phyloP scores from a whole-genome alignment of 37 sponge, comb jelly and placozoan species.

The Spongilla lacustris region DNA sequence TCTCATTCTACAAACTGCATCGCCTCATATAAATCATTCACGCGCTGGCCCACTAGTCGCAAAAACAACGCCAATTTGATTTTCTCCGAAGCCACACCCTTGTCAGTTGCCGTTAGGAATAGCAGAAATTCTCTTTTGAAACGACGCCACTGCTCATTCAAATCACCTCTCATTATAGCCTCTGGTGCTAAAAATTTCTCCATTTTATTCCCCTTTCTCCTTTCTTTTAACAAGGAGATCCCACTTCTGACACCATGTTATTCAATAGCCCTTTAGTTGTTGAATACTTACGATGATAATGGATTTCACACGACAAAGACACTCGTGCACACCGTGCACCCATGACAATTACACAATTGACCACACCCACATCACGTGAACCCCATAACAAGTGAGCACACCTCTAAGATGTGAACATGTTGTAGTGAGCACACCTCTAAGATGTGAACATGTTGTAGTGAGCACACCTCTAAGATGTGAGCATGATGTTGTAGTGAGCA shows the following conservation, averaged over 20 bases:
- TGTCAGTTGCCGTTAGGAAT: neutral
- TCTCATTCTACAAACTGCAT: neutral
- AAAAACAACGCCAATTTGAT: constrained; percentile 1
- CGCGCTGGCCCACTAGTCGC: neutral
- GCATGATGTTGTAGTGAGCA: too few species aligned
- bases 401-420: too few species aligned
- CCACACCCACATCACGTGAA: neutral
- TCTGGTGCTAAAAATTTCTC: neutral
- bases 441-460: too few species aligned
- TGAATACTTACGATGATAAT: neutral
- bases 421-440: too few species aligned
- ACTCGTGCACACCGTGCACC: neutral
- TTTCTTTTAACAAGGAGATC: neutral
- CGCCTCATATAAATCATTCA: neutral
- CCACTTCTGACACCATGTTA: neutral
- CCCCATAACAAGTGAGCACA: neutral
- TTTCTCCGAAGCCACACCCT: neutral
- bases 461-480: too few species aligned
- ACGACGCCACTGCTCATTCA: neutral
- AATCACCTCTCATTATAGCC: neutral
- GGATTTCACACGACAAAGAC: neutral
- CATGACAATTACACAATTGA: neutral
- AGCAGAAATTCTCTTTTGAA: neutral
- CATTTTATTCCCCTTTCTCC: neutral
- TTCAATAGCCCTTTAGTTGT: neutral